Evolutionary conservation across 2,888 invertebrate species (phyloP).

Genomic region (Geophilus truncorum): DNA sequence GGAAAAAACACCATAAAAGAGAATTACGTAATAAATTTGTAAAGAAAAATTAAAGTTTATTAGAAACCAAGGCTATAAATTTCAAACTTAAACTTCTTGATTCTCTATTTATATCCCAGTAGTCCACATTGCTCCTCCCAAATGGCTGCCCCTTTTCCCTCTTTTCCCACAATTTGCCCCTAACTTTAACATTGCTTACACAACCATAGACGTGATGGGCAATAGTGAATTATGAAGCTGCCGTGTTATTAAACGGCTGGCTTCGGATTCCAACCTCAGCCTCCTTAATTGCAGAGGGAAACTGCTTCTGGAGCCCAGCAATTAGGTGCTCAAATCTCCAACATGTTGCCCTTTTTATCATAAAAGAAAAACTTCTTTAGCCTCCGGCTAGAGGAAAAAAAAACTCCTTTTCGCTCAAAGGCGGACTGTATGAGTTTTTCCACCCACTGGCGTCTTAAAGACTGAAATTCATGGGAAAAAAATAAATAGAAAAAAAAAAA

Average conservation of each 20-base stretch:
- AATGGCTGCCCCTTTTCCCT: neutral
- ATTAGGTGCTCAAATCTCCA: constrained; percentile 20
- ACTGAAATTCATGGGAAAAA: neutral
- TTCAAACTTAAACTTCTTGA: neutral
- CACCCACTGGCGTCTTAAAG: constrained; percentile 11
- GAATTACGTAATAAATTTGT: too few relatives aligned
- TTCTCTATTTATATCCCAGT: neutral
- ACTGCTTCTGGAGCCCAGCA: constrained; percentile 12
- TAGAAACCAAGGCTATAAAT: neutral
- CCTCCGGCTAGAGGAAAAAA: neutral
- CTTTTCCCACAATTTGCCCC: constrained; percentile 2
- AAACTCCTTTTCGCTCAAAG: neutral
- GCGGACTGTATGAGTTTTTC: constrained; percentile 20
- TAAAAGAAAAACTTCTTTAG: neutral
- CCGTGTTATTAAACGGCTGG: constrained; percentile 7
- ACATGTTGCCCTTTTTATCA: constrained; percentile 16
- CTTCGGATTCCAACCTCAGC: constrained; percentile 16
- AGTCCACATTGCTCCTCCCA: neutral
- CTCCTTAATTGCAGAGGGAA: constrained; percentile 14
- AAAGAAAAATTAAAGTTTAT: neutral
- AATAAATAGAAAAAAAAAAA: neutral
- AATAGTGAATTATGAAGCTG: constrained; percentile 7
- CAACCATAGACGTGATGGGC: neutral
- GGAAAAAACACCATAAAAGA: too few relatives aligned
- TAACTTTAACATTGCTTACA: neutral